A percentile compares a stretch with the other conserved stretches of the same genome.
Conservation (phyloP, 2,113 vertebrate species). For the Romanogobio albipinnatus region DNA sequence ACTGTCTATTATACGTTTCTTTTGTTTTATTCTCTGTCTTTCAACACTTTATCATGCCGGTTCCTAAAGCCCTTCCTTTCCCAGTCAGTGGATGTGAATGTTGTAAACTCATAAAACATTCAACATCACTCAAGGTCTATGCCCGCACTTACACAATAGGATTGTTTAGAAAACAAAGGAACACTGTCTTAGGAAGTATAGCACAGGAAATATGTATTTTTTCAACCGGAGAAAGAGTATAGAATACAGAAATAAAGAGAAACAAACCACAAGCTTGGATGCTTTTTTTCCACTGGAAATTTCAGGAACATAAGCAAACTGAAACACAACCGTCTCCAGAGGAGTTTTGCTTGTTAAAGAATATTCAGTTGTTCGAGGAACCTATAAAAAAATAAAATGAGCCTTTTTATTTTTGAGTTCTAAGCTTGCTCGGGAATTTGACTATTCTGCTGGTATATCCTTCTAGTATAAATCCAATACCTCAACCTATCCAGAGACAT, state of each 20-base stretch:
- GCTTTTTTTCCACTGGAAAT: not conserved
- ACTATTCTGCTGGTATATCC: slow-evolving; percentile 24
- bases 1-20: slow-evolving; percentile 17
- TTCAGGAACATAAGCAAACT: not conserved
- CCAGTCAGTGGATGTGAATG: slow-evolving; percentile 52
- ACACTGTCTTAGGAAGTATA: slow-evolving; percentile 24
- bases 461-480: not conserved
- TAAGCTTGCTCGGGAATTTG: slow-evolving; percentile 46
- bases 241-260: slow-evolving; percentile 52
- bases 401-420: slow-evolving; percentile 24
- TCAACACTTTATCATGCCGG: slow-evolving; percentile 49
- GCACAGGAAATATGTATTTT: slow-evolving; percentile 47
- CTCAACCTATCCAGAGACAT: not conserved
- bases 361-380: not conserved
- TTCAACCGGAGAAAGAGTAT: not conserved
- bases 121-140: slow-evolving; percentile 75
- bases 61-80: slow-evolving; percentile 57
- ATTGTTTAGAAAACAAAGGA: slow-evolving; percentile 72
- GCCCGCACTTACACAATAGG: slow-evolving; percentile 72
- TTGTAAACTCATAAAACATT: slow-evolving; percentile 78
- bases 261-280: slow-evolving; percentile 21
- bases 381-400: not conserved
- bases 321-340: not conserved
- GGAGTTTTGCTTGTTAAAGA: slow-evolving; percentile 1
- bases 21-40: slow-evolving; percentile 47